Evolutionary conservation across 2,888 invertebrate species (phyloP).

Genomic region (Torymus tubicola): DNA sequence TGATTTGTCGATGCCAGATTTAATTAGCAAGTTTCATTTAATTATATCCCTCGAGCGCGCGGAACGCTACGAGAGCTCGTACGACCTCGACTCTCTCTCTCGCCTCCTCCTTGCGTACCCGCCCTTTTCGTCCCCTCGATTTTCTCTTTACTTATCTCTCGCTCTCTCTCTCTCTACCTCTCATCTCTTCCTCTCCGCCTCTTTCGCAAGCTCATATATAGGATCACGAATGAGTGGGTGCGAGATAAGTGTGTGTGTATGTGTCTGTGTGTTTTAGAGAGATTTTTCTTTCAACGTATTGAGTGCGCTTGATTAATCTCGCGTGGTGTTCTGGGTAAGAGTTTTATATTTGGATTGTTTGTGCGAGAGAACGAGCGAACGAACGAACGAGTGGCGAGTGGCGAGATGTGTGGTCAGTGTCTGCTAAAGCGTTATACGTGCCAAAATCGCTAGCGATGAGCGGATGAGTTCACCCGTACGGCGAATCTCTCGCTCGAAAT

Average conservation of each 20-base stretch:
- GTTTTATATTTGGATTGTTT: slow-evolving; percentile 22
- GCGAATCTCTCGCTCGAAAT: background rate
- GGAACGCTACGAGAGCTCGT: background rate
- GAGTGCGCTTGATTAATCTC: background rate
- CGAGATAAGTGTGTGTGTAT: too few relatives aligned
- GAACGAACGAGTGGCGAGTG: background rate
- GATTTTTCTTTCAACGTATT: background rate
- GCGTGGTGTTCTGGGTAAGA: background rate
- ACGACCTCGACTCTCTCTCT: background rate
- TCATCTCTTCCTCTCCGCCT: too few relatives aligned
- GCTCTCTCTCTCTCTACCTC: background rate
- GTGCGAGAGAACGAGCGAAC: background rate
- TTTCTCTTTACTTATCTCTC: background rate
- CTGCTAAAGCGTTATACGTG: too few relatives aligned
- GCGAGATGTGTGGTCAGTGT: background rate
- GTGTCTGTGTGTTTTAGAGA: background rate
- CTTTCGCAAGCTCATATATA: too few relatives aligned
- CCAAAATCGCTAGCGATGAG: too few relatives aligned
- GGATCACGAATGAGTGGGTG: too few relatives aligned
- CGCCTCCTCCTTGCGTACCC: background rate
- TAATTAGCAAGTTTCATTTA: slow-evolving; percentile 71
- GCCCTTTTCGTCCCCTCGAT: background rate
- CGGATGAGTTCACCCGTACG: too few relatives aligned
- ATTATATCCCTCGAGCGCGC: slow-evolving; percentile 58
- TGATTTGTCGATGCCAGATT: slow-evolving; percentile 68